These are phyloP conservation scores for Phallusia fumigata DNA, from an alignment of 23 tunicate species.

Conservation along the genomic window DNA sequence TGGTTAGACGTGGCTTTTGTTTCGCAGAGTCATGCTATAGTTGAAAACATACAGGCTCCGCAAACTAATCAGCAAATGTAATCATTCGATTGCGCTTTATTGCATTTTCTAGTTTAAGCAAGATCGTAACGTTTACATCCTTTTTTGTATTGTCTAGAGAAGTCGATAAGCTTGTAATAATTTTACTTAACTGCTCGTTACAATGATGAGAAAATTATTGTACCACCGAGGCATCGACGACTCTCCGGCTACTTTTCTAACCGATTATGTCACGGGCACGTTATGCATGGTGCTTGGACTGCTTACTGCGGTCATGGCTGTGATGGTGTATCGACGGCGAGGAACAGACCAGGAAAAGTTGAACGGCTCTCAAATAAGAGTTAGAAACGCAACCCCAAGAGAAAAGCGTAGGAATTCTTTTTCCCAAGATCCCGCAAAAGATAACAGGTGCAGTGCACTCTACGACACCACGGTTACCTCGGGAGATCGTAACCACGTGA, in stretches of 20 bases:
- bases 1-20: too few relatives aligned
- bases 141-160: too few relatives aligned
- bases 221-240: slow-evolving; percentile 45
- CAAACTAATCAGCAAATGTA: too few relatives aligned
- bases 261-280: slow-evolving; percentile 31
- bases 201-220: slow-evolving; percentile 29
- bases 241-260: slow-evolving; percentile 24
- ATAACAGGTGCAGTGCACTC: neutral
- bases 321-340: neutral
- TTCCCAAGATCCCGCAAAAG: neutral
- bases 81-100: too few relatives aligned
- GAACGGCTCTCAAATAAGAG: too few relatives aligned
- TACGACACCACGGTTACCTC: neutral
- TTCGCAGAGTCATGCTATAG: too few relatives aligned
- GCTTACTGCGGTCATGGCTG: neutral
- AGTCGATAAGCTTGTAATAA: too few relatives aligned
- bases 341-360: neutral
- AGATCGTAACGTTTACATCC: too few relatives aligned
- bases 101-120: too few relatives aligned
- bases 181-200: neutral
- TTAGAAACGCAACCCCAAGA: neutral
- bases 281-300: neutral
- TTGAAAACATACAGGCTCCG: too few relatives aligned
- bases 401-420: neutral
- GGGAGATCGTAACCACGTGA: neutral